Conservation (phyloP, 2,797 vertebrate genomes). For the Acipenser transmontanus region DNA sequence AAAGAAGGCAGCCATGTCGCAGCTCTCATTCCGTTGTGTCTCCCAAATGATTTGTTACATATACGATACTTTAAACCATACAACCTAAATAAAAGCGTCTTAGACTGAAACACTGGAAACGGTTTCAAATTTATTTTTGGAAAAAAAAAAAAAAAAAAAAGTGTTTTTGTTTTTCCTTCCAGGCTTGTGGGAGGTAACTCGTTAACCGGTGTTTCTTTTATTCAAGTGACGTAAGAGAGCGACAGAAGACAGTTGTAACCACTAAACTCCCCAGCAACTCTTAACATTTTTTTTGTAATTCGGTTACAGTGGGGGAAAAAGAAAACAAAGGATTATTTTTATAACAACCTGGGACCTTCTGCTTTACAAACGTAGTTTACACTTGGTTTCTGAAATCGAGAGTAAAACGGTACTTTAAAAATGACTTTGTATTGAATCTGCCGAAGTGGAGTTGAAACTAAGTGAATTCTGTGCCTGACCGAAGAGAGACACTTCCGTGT, state of each 20-base stretch:
- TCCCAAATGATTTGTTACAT: background rate
- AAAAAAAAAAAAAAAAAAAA: background rate
- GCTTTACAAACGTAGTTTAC: no score
- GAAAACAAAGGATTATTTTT: constrained; percentile 16
- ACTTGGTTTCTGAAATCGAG: no score
- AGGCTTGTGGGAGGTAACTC: constrained; percentile 14
- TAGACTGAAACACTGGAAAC: background rate
- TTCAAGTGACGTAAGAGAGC: constrained; percentile 41
- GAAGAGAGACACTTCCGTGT: constrained; percentile 58
- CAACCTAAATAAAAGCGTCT: constrained; percentile 2
- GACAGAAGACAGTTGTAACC: constrained; percentile 37
- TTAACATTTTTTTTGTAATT: constrained; percentile 19
- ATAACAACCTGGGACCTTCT: background rate
- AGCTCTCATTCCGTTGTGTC: constrained; percentile 14
- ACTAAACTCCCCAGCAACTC: constrained; percentile 34
- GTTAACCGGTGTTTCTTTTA: constrained; percentile 35
- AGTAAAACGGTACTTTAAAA: background rate
- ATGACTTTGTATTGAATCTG: constrained; percentile 36
- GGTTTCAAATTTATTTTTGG: constrained; percentile 1
- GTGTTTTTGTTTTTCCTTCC: constrained; percentile 3
- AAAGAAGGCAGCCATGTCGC: constrained; percentile 15
- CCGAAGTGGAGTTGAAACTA: constrained; percentile 35
- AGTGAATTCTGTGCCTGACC: constrained; percentile 6
- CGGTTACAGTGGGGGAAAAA: background rate
- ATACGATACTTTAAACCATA: background rate